Conservation (phyloP, 2,888 invertebrate species). For the Punctoribates punctum region DNA sequence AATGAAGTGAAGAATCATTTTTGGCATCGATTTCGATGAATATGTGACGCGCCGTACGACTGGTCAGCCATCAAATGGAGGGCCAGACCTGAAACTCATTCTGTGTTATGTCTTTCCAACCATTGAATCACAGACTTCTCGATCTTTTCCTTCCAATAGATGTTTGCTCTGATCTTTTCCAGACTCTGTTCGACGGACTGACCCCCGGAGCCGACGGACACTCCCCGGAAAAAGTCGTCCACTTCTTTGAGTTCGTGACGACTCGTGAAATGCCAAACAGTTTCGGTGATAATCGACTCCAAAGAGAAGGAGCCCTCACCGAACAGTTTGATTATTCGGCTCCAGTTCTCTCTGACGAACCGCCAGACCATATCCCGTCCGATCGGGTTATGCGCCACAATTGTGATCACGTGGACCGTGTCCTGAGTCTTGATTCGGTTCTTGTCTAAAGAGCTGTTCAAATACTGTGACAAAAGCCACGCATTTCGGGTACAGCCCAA, state of each 20-base stretch:
- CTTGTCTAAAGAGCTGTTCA: constrained; percentile 68
- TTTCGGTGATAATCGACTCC: constrained; percentile 50
- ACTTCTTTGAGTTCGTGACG: constrained; percentile 52
- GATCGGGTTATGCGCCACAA: constrained; percentile 64
- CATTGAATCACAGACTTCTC: constrained; percentile 51
- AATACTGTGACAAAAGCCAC: constrained; percentile 57
- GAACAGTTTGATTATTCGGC: constrained; percentile 47
- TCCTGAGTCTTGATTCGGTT: constrained; percentile 67
- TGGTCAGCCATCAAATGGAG: background rate
- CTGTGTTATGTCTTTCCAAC: constrained; percentile 48
- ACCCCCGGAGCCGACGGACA: constrained; percentile 50
- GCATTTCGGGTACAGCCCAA: constrained; percentile 51
- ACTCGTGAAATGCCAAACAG: constrained; percentile 51
- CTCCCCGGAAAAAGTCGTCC: constrained; percentile 50
- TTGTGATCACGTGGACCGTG: constrained; percentile 67
- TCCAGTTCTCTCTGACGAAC: constrained; percentile 68
- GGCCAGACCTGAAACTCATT: background rate
- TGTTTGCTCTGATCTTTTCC: constrained; percentile 53
- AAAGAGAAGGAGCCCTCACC: constrained; percentile 51
- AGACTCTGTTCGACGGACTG: constrained; percentile 52
- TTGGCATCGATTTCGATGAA: background rate
- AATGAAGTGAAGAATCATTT: background rate
- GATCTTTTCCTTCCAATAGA: constrained; percentile 52
- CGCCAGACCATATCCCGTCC: constrained; percentile 70
- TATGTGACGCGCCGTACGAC: background rate